Evolutionary conservation across 2,113 vertebrate species (phyloP).

Genomic region (Centrocercus urophasianus): DNA sequence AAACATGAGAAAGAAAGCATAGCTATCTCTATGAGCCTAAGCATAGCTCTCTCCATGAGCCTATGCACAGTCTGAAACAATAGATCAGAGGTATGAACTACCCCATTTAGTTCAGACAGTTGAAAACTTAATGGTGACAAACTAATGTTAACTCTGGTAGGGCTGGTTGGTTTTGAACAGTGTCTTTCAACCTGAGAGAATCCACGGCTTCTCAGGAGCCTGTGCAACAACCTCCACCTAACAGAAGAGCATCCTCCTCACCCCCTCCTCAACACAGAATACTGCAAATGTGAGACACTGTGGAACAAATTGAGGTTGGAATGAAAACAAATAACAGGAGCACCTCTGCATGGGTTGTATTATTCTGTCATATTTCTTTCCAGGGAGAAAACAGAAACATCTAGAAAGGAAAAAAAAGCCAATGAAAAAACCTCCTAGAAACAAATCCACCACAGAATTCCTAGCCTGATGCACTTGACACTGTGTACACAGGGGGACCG

Average conservation of each 20-base stretch:
- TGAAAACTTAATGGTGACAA: slow-evolving; percentile 60
- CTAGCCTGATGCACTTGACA: neutral
- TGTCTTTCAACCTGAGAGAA: neutral
- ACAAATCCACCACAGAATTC: slow-evolving; percentile 3
- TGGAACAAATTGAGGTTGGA: slow-evolving; percentile 9
- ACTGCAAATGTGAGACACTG: neutral
- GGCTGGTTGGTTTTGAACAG: slow-evolving; percentile 15
- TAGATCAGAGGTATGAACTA: neutral
- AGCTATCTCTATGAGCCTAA: neutral
- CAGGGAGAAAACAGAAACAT: neutral
- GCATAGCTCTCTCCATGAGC: neutral
- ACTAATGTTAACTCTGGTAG: slow-evolving; percentile 35
- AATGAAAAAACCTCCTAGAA: neutral
- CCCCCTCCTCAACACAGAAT: neutral
- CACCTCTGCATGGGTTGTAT: neutral
- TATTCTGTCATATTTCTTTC: neutral
- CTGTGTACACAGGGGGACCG: neutral
- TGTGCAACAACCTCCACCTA: neutral
- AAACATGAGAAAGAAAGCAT: neutral
- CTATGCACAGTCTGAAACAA: slow-evolving; percentile 33
- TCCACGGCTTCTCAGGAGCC: neutral
- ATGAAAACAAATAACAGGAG: slow-evolving; percentile 13
- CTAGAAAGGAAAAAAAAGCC: neutral
- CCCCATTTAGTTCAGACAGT: slow-evolving; percentile 8
- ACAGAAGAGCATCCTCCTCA: neutral